Percentiles rank a stretch among this genome's conserved stretches.
Conservation (phyloP, 2,797 vertebrate genomes). For the Gambusia yucatana region DNA sequence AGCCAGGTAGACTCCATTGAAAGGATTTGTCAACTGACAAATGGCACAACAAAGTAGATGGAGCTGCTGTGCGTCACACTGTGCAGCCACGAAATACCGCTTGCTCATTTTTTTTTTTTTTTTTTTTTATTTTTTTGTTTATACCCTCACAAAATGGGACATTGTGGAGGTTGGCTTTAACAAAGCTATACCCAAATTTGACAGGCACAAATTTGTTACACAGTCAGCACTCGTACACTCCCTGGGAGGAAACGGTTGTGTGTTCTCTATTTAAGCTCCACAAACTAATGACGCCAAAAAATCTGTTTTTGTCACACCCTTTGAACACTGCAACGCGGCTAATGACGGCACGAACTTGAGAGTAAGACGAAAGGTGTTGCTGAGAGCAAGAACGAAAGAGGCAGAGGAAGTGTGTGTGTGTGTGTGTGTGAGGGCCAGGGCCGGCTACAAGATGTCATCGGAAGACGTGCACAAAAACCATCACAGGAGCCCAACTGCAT, state of each 20-base stretch:
- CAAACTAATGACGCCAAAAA: neutral
- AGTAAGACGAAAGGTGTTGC: too few relatives aligned
- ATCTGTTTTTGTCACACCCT: neutral
- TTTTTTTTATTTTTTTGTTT: slow-evolving; percentile 7
- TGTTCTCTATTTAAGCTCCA: neutral
- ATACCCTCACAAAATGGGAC: slow-evolving; percentile 16
- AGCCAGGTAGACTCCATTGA: slow-evolving; percentile 70
- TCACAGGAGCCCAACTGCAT: too few relatives aligned
- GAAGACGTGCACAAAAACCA: too few relatives aligned
- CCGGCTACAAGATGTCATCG: too few relatives aligned
- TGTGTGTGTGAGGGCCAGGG: too few relatives aligned
- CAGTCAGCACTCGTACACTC: neutral
- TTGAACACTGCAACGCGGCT: too few relatives aligned
- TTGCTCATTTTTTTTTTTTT: slow-evolving; percentile 9
- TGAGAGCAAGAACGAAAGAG: too few relatives aligned
- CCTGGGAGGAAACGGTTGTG: neutral
- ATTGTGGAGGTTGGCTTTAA: slow-evolving; percentile 17
- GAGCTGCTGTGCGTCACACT: slow-evolving; percentile 61
- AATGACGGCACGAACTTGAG: too few relatives aligned
- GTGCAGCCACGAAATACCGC: slow-evolving; percentile 52
- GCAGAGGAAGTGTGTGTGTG: too few relatives aligned
- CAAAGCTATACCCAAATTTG: slow-evolving; percentile 13
- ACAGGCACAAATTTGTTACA: neutral
- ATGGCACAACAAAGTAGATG: slow-evolving; percentile 62
- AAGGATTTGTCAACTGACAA: slow-evolving; percentile 76